Conservation (phyloP, 2,113 vertebrate genomes). For the Chaenocephalus aceratus region DNA sequence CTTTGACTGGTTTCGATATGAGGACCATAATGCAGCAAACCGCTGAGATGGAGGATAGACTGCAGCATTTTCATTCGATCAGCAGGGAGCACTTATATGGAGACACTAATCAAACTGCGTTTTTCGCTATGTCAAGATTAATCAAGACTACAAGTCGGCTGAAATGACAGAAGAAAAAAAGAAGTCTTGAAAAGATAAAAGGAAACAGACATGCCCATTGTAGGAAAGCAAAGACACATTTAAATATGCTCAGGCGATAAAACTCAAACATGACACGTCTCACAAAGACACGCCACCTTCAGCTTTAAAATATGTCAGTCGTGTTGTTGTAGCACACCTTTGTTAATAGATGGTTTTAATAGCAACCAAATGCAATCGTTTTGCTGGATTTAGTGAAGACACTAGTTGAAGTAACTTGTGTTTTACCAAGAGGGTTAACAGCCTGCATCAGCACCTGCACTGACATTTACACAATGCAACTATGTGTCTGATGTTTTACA, state of each 20-base stretch:
- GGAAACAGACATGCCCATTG: constrained; percentile 38
- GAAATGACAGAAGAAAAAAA: constrained; percentile 54
- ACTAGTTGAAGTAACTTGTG: neutral
- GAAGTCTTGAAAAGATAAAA: constrained; percentile 51
- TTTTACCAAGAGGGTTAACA: neutral
- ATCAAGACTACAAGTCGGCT: constrained; percentile 63
- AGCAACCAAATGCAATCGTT: neutral
- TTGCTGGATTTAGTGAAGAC: neutral
- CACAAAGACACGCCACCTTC: constrained; percentile 21
- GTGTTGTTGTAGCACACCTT: neutral
- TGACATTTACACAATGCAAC: neutral
- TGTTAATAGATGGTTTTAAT: constrained; percentile 17
- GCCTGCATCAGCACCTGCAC: neutral
- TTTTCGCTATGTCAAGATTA: constrained; percentile 62
- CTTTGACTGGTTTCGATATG: constrained; percentile 15
- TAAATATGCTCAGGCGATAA: constrained; percentile 20
- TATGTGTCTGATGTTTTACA: neutral
- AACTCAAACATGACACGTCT: constrained; percentile 11
- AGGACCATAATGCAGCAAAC: constrained; percentile 23
- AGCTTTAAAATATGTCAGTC: neutral
- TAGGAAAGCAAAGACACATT: constrained; percentile 13
- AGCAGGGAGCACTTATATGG: constrained; percentile 60
- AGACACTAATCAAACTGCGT: constrained; percentile 70
- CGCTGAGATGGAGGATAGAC: constrained; percentile 56
- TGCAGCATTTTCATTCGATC: constrained; percentile 68